Base-by-base conservation (phyloP, 92 coral and sea anemone genomes). In the Epizoanthus stellaris region DNA sequence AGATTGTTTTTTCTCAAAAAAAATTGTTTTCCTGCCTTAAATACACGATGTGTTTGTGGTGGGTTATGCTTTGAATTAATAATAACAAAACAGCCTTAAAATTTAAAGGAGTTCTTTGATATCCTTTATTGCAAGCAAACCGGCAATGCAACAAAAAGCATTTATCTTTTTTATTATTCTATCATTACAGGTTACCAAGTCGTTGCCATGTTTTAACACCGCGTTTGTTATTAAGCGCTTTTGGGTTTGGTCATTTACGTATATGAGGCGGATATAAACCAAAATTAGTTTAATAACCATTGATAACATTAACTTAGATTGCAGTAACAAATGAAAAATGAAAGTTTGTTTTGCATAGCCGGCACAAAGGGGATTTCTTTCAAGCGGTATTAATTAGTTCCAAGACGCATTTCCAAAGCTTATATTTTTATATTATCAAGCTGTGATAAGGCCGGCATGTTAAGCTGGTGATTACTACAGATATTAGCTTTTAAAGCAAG, bases 31-130 rank as follows among this genome's bases (percentile, higher is more conserved):
- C 30, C 25, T 73, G 23, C 54, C 25, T 40, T n/a, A 6, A 10
- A 20, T 62, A 63, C 19, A 43, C 60, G 25, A 38, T 4, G 45
- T 23, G 23, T 62, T 20, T 79, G 72, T 12, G 83, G 83, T 42
- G 17, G 61, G 45, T 25, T 13, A 42, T 23, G 59, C 45, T 63
- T 62, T 79, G 15, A 79, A 79, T 79, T 79, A 79, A 62, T 62
- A 79, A 79, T 79, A 21, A 13, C 61, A 63, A 79, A 79, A 63
- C 83, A 79, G 47, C 12, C 10, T 79, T 79, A 79, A 79, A 43
- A 79, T 42, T 79, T 79, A n/a, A 79, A 79, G 59, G 19, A 17
- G 14, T 79, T 42, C 83, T 79, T 79, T 79, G 83, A 79, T 79
- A 64, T 40, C 30, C 20, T 59, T 25, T 61, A n/a, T 79, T 59